A percentile compares a stretch with the other conserved stretches of the same genome.
These are phyloP conservation scores for Echeneis naucrates DNA, from an alignment of 2,797 vertebrate species.

Conservation along the genomic window DNA sequence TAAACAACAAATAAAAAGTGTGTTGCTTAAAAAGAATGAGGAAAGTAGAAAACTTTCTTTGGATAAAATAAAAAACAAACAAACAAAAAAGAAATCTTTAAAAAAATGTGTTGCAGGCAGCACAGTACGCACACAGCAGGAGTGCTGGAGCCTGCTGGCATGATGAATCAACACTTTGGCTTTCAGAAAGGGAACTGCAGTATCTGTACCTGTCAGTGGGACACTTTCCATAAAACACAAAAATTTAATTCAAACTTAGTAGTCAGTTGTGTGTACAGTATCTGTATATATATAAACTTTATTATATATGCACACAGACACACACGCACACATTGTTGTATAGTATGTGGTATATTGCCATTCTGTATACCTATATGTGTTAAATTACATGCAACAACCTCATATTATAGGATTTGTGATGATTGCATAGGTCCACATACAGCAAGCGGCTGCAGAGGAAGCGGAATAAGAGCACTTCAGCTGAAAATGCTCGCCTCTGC, in stretches of 20 bases:
- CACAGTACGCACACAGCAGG: constrained; percentile 18
- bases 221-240: background rate
- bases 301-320: no score
- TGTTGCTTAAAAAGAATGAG: background rate
- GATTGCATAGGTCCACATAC: constrained; percentile 2
- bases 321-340: no score
- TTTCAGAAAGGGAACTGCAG: background rate
- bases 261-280: background rate
- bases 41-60: background rate
- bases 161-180: constrained; percentile 41
- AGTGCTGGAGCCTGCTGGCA: constrained; percentile 1
- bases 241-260: background rate
- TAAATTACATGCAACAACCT: background rate
- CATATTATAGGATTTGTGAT: constrained; percentile 3
- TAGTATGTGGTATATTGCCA: no score
- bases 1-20: constrained; percentile 6
- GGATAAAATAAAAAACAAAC: background rate
- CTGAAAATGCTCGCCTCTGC: constrained; percentile 3
- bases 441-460: background rate
- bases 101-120: constrained; percentile 15
- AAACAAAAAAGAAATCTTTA: no score
- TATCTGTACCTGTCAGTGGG: background rate
- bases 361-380: no score
- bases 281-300: background rate
- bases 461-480: constrained; percentile 3